These are phyloP conservation scores for Puma concolor DNA, from an alignment of 2,113 vertebrate genomes.

Conservation along the genomic window DNA sequence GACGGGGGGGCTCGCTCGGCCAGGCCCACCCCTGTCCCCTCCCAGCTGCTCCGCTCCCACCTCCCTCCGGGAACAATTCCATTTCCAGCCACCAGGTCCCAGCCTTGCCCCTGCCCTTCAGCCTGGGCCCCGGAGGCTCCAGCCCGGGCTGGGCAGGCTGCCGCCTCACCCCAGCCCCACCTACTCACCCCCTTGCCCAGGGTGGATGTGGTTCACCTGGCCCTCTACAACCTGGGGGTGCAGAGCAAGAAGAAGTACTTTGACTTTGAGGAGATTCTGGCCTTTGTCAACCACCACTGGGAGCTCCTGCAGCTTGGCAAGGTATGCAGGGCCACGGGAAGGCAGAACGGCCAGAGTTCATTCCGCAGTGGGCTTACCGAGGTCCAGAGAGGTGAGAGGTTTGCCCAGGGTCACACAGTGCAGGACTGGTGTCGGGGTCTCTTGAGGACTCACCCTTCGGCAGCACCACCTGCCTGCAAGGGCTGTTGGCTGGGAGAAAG, in stretches of 20 bases:
- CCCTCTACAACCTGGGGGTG: constrained; percentile 96
- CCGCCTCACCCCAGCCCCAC: background rate
- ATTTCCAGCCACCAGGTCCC: background rate
- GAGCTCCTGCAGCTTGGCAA: constrained; percentile 95
- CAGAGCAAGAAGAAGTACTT: constrained; percentile 99
- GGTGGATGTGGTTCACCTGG: constrained; percentile 97
- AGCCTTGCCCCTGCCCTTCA: background rate
- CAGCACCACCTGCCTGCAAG: too few relatives aligned
- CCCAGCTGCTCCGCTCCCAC: background rate
- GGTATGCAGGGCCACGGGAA: constrained; percentile 78
- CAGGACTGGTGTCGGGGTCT: background rate
- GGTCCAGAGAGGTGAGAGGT: background rate
- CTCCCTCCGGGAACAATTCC: background rate
- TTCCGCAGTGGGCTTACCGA: background rate
- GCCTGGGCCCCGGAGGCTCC: background rate
- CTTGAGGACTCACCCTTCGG: background rate
- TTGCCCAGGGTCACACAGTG: background rate
- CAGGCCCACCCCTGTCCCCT: background rate
- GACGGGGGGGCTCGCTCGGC: constrained; percentile 4
- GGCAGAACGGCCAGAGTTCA: background rate
- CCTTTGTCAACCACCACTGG: constrained; percentile 95
- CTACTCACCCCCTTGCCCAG: constrained; percentile 78
- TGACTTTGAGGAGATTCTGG: constrained; percentile 95
- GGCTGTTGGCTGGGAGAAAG: background rate
- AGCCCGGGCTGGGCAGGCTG: background rate